These are phyloP conservation scores for Rhizomys pruinosus DNA, from an alignment of 2,113 vertebrate species.

Conservation along the genomic window DNA sequence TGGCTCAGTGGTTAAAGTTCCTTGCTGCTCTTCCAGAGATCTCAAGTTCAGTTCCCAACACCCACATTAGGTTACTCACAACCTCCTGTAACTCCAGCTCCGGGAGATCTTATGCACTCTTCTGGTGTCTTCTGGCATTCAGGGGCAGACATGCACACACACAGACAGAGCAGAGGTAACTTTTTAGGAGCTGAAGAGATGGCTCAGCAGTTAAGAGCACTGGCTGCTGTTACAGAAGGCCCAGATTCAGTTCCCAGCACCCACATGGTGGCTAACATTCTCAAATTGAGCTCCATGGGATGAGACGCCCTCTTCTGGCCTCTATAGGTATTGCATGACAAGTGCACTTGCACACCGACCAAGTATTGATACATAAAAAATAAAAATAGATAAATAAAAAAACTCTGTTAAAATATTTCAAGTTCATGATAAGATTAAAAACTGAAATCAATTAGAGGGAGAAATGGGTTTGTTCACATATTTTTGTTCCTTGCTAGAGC, in stretches of 20 bases:
- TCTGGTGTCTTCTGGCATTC: too few relatives aligned
- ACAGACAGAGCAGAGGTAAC: too few relatives aligned
- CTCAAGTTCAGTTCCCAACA: background rate
- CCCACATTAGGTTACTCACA: background rate
- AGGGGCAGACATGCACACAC: too few relatives aligned
- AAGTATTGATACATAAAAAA: background rate
- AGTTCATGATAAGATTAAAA: slow-evolving; percentile 8
- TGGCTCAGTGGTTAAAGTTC: background rate
- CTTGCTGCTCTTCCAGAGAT: background rate
- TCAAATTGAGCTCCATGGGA: too few relatives aligned
- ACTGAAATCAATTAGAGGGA: background rate
- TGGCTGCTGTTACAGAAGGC: too few relatives aligned
- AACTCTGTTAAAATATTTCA: background rate
- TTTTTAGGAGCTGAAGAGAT: too few relatives aligned
- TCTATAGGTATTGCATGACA: background rate
- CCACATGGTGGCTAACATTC: too few relatives aligned
- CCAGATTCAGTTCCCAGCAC: too few relatives aligned
- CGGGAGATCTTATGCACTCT: too few relatives aligned
- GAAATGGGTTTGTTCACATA: background rate
- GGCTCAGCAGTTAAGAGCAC: too few relatives aligned
- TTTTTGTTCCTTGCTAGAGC: background rate
- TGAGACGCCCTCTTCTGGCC: background rate
- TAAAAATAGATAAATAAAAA: background rate
- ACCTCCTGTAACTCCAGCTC: background rate
- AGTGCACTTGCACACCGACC: background rate